Evolutionary conservation across 1,140 invertebrate genomes (phyloP), one percentile per base, ranked within the genome.

Genomic region (Nomia melanderi): DNA sequence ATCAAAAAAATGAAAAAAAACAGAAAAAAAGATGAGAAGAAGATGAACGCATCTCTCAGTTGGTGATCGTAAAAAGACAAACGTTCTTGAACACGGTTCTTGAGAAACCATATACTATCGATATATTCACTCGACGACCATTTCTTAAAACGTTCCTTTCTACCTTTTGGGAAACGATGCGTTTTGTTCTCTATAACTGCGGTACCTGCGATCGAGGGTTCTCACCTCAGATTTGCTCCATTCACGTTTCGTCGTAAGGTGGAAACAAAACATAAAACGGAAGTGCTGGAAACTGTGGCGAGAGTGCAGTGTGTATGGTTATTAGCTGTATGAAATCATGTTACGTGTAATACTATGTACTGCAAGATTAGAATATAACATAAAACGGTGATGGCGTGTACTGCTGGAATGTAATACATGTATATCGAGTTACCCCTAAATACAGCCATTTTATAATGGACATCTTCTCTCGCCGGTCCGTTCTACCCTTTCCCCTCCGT

Each of bases 401-500:
- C 79, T 87, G 87, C 82, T 91, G 86, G 85, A 90, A 91, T 91
- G 88, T 90, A 90, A 89, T 91, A 91, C 84, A 89, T 91, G 90
- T 91, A n/a, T n/a, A 92, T 90, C 81, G 84, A 91, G 87, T 91
- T 92, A 90, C 80, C 85, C 88, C 85, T 88, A 91, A 91, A 92
- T 92, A 92, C 88, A 92, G 90, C 91, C 91, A 92, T 92, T 92
- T 92, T 92, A 91, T 92, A 92, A 92, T 92, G 91, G 90, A 91
- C 33, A 56, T 74, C 83, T n/a, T n/a, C n/a, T 67, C 41, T 78
- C 67, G 65, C 25, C 65, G 41, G 36, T 69, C 27, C n/a, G 25
- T 14, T 59, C 14, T 23, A 33, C 64, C 36, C 27, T 25, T 12
- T 62, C 6, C 17, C 53, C 39, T 31, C 3, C 25, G 47, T 50